A percentile compares a stretch with the other conserved stretches of the same genome.
Conservation (phyloP, 2,113 vertebrate species). For the Corydoras maculifer region DNA sequence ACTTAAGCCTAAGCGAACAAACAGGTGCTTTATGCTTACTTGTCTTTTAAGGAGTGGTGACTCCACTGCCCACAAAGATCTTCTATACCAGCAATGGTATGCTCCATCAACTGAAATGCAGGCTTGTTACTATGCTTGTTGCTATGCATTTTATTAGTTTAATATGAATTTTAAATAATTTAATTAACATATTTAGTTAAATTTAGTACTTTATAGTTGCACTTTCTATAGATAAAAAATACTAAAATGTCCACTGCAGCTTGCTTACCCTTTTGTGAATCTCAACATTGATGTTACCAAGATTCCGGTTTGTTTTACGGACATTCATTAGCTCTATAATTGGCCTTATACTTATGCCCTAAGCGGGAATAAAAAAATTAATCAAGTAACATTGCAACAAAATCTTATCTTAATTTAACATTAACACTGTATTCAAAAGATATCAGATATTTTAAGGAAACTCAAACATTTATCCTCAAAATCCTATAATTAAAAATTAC, state of each 20-base stretch:
- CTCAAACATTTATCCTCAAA: no score
- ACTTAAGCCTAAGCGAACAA: no score
- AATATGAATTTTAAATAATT: no score
- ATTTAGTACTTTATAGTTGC: no score
- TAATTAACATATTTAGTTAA: no score
- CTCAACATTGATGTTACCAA: constrained; percentile 84
- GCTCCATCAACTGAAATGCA: constrained; percentile 82
- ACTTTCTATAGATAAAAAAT: no score
- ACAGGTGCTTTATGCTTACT: constrained; percentile 64
- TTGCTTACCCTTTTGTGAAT: constrained; percentile 82
- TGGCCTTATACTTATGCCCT: constrained; percentile 96
- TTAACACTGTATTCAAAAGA: not conserved
- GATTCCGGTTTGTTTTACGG: constrained; percentile 83
- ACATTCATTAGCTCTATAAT: constrained; percentile 88
- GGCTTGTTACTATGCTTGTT: not conserved
- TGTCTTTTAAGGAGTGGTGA: constrained; percentile 96
- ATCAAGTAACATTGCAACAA: not conserved
- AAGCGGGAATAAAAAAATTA: constrained; percentile 3
- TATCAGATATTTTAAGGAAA: no score
- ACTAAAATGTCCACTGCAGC: no score
- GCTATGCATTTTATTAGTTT: no score
- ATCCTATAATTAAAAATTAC: constrained; percentile 50
- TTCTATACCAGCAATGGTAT: constrained; percentile 87
- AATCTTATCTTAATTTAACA: not conserved
- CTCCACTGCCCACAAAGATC: constrained; percentile 97